These are phyloP conservation scores for Podabrus alpinus DNA, from an alignment of 2,888 invertebrate species.

Conservation along the genomic window DNA sequence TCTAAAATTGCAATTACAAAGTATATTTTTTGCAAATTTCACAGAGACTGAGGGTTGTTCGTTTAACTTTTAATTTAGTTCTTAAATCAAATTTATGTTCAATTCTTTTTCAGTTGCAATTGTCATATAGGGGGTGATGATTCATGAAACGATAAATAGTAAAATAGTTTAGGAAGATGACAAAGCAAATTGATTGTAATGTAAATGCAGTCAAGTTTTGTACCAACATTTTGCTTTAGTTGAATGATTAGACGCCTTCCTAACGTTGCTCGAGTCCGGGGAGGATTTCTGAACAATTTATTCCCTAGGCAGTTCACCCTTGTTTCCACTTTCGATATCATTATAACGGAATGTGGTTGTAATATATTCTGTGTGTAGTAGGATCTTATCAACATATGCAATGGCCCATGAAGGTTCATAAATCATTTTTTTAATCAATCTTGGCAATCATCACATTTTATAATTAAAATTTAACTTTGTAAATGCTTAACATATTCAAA, in stretches of 20 bases:
- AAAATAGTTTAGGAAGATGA: conserved; percentile 16
- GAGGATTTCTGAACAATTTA: conserved; percentile 33
- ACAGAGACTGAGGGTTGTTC: no score
- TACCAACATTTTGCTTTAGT: conserved; percentile 10
- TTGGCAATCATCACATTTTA: conserved; percentile 2
- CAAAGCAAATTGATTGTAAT: conserved; percentile 27
- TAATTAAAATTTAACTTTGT: neutral
- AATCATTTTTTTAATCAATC: conserved; percentile 31
- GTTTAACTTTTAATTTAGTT: no score
- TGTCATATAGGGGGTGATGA: conserved; percentile 9
- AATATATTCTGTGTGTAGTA: conserved; percentile 36
- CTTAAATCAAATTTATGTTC: neutral
- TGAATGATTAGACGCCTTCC: conserved; percentile 27
- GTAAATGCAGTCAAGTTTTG: conserved; percentile 21
- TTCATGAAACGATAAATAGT: conserved; percentile 20
- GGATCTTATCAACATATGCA: conserved; percentile 44
- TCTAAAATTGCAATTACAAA: no score
- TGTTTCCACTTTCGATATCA: conserved; percentile 47
- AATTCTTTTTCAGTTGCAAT: neutral
- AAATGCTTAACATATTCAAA: neutral
- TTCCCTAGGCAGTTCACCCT: conserved; percentile 41
- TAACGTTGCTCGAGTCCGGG: conserved; percentile 18
- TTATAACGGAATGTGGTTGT: conserved; percentile 40
- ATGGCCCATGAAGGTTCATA: conserved; percentile 34
- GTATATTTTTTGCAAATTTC: no score